Conservation (phyloP, 1,140 invertebrate genomes). For the Microvelia longipes region DNA sequence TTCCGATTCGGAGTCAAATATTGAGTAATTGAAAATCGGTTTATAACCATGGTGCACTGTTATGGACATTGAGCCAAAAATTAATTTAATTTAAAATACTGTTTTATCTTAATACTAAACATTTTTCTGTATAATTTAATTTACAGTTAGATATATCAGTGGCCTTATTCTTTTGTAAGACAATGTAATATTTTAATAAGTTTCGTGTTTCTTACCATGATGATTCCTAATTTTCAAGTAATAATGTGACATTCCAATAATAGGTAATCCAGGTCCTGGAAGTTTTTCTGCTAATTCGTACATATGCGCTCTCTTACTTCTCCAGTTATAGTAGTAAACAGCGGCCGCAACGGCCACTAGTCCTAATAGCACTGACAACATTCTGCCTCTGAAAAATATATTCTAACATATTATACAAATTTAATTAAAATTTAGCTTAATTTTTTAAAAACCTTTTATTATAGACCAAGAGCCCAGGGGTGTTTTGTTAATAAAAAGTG, state of each 20-base stretch:
- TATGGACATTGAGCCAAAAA: too few relatives aligned
- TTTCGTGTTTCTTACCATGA: slow-evolving; percentile 22
- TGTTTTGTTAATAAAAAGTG: too few relatives aligned
- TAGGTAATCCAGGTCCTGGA: slow-evolving; percentile 48
- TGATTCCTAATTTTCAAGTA: slow-evolving; percentile 36
- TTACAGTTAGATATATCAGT: not conserved
- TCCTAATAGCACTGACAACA: slow-evolving; percentile 9
- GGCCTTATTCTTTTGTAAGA: too few relatives aligned
- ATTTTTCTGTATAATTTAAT: not conserved
- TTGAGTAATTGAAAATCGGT: too few relatives aligned
- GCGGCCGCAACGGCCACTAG: slow-evolving; percentile 16
- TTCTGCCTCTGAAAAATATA: not conserved
- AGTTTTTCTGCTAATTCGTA: slow-evolving; percentile 51
- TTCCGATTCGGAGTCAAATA: too few relatives aligned
- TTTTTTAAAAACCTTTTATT: not conserved
- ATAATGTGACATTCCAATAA: slow-evolving; percentile 52
- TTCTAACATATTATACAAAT: not conserved
- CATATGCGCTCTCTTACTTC: slow-evolving; percentile 46
- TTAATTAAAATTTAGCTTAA: not conserved
- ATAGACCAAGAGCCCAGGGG: too few relatives aligned
- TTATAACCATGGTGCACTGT: too few relatives aligned
- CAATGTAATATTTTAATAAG: too few relatives aligned
- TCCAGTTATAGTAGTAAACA: slow-evolving; percentile 53
- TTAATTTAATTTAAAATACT: not conserved
- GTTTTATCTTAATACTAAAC: not conserved